phyloP scores from a whole-genome alignment of 1,140 invertebrate genomes.

The Hycleus phaleratus region DNA sequence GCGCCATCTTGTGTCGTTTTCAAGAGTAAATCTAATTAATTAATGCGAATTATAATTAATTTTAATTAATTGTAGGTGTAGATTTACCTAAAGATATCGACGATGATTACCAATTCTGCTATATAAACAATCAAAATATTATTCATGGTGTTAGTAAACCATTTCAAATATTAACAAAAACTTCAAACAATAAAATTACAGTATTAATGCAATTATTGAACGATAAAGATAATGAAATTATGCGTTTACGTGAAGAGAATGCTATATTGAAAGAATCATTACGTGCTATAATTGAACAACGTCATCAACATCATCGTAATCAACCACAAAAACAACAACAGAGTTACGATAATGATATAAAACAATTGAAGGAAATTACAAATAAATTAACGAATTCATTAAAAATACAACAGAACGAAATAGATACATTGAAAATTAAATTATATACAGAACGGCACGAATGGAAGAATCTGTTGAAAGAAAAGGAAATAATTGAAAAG shows the following conservation, averaged over 20 bases:
- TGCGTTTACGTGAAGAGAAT: slow-evolving; percentile 24
- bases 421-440: slow-evolving; percentile 23
- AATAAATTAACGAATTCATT: slow-evolving; percentile 8
- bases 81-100: slow-evolving; percentile 24
- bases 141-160: slow-evolving; percentile 29
- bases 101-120: slow-evolving; percentile 32
- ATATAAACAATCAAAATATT: slow-evolving; percentile 29
- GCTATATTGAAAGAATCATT: slow-evolving; percentile 17
- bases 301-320: background rate
- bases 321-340: background rate
- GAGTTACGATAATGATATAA: slow-evolving; percentile 24
- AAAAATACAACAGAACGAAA: slow-evolving; percentile 22
- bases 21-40: slow-evolving; percentile 17
- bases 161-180: slow-evolving; percentile 17
- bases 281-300: slow-evolving; percentile 13
- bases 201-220: slow-evolving; percentile 1
- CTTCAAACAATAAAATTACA: background rate
- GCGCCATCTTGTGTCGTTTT: slow-evolving; percentile 17
- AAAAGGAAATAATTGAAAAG: slow-evolving; percentile 19
- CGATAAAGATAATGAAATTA: slow-evolving; percentile 21
- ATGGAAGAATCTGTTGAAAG: slow-evolving; percentile 18
- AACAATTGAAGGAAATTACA: slow-evolving; percentile 19
- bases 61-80: slow-evolving; percentile 19
- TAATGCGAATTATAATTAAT: background rate
- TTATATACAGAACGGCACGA: slow-evolving; percentile 15